phyloP scores from a whole-genome alignment of 1,140 invertebrate species.

The Lepidotrigona ventralis region DNA sequence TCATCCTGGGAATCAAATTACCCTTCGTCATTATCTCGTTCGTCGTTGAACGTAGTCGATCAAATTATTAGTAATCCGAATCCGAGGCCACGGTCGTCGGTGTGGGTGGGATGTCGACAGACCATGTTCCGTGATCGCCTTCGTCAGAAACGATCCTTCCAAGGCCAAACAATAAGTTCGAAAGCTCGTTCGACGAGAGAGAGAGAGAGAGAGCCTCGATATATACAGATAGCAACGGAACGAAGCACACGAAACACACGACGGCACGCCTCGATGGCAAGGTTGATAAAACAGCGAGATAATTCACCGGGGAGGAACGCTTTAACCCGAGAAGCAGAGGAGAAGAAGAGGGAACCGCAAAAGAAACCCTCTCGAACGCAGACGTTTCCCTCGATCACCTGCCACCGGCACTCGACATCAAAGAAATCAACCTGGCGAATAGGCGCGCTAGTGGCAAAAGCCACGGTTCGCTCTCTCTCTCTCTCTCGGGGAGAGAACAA shows the following conservation, averaged over 20 bases:
- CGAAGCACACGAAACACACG: neutral
- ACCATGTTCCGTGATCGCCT: too few species aligned
- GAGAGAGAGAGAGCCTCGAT: too few species aligned
- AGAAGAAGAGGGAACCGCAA: neutral
- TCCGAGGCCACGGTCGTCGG: too few species aligned
- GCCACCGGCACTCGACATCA: neutral
- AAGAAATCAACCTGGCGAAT: neutral
- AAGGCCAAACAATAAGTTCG: too few species aligned
- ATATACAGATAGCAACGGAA: neutral
- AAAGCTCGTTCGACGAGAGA: too few species aligned
- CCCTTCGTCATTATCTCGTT: neutral
- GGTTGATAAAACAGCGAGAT: constrained; percentile 1
- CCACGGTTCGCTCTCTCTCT: too few species aligned
- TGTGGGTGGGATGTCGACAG: too few species aligned
- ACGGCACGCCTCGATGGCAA: neutral
- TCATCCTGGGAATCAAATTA: neutral
- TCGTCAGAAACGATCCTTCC: too few species aligned
- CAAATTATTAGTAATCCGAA: neutral
- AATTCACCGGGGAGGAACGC: neutral
- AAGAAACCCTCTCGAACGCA: neutral
- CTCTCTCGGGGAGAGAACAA: neutral
- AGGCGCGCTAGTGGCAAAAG: neutral
- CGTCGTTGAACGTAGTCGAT: neutral
- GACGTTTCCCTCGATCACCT: constrained; percentile 6
- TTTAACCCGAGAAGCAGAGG: neutral